These are phyloP conservation scores for Fragum whitleyi DNA, from an alignment of 2,888 invertebrate genomes.

Conservation along the genomic window DNA sequence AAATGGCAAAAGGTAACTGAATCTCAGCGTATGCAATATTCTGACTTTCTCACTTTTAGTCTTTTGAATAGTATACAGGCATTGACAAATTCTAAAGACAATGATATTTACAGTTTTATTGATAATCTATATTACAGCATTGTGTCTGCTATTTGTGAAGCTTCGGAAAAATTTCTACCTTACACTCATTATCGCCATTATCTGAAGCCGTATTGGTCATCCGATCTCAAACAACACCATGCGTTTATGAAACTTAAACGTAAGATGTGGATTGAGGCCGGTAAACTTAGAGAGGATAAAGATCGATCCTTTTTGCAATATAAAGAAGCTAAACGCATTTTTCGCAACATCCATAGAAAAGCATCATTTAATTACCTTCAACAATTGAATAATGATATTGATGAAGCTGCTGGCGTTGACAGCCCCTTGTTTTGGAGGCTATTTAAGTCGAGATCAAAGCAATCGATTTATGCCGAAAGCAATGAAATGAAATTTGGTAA, in stretches of 20 bases:
- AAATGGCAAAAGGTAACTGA: not conserved
- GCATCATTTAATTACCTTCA: not conserved
- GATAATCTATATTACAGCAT: not conserved
- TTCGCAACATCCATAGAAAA: not conserved
- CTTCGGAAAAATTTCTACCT: not conserved
- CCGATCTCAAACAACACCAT: not conserved
- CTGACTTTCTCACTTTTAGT: too few species aligned
- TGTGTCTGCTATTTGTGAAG: not conserved
- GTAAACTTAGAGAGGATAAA: not conserved
- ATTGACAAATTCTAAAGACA: not conserved
- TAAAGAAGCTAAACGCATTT: conserved; percentile 5
- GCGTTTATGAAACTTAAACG: not conserved
- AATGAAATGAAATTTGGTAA: too few species aligned
- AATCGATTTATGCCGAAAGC: not conserved
- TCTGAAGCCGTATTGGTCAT: not conserved
- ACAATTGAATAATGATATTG: not conserved
- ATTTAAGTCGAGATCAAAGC: too few species aligned
- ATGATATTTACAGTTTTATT: not conserved
- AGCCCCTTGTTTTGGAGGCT: not conserved
- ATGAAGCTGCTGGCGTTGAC: not conserved
- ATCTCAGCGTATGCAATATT: not conserved
- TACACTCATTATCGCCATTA: not conserved
- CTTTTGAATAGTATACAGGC: not conserved
- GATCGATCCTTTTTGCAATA: not conserved
- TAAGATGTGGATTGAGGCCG: not conserved